Base-by-base conservation (phyloP, 1,140 invertebrate species). In the Danaus plexippus region DNA sequence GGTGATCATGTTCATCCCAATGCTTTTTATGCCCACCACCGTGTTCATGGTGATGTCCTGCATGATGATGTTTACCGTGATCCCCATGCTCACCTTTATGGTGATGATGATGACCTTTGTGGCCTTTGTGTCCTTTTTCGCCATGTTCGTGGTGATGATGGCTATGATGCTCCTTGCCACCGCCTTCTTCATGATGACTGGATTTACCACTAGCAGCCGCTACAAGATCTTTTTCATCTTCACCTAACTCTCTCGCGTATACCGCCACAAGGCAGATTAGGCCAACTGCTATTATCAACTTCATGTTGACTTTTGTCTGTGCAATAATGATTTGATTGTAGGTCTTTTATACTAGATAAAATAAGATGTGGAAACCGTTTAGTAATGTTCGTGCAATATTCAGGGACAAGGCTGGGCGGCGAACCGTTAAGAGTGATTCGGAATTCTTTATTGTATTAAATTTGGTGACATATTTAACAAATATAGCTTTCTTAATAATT, bases 121-220 rank as follows among this genome's bases (percentile, higher is more conserved):
- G 82, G 9, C 82, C 82, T 52, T 85, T 85, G 57, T 83, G 78
- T 47, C 71, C 82, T 40, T 85, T 77, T 7, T 77, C 63, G 1
- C 79, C 80, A 41, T 85, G 82, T 7, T 85, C 80, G 47, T 85
- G 82, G 22, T 85, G 82, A 45, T 85, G 82, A 53, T 85, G 67
- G 10, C 52, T 69, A 46, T 85, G 82, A 47, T 86, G 82, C n/a
- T 84, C 69, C 46, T 86, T 71, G 41, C 80, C 83, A 45, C 92
- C 92, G 44, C 91, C 90, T 59, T 92, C 90, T 62, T 90, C 90
- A 41, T 89, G 89, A 48, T 93, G 91, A 54, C 89, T 88, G 46
- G 89, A 88, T 61, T 93, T 91, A 61, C 89, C 89, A 54, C 89
- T 88, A 0, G 92, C 93, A 55, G 80, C 83, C 10, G 80, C 71